Evolutionary conservation across 2,113 vertebrate genomes (phyloP), one percentile per base, ranked within the genome.

Genomic region (Pithys albifrons): DNA sequence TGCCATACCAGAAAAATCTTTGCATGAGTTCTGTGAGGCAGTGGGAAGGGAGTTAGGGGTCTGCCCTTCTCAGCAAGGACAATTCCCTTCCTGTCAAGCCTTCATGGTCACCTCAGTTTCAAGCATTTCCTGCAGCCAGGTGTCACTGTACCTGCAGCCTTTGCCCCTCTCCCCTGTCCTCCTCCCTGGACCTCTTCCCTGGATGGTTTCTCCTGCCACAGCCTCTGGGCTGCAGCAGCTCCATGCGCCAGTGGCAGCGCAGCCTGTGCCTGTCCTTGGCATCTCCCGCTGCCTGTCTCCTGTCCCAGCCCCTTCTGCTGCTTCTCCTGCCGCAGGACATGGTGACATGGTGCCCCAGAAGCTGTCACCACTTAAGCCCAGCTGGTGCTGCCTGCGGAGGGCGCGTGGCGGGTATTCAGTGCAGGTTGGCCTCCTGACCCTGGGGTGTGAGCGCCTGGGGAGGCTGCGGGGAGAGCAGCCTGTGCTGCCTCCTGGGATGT

Each of bases 401-500:
- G 67, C 41, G 2, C 9, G 39, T 51, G 73, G 69, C 18, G 0
- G 71, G 3, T 25, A 33, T 25, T 81, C 25, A 29, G 45, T 67
- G 77, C 91, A 48, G 48, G 91, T 91, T 91, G 81, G 80, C 95
- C 96, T 93, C 71, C 76, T 95, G 93, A 92, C 90, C 93, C 91
- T 2, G 9, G 48, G 67, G 79, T 79, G 77, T 90, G 91, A 92
- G 55, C 1, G 33, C 78, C 43, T 39, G 91, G 54, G 65, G 79
- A 31, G 37, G 51, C 43, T 28, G 23, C 2, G 4, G 35, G n/a
- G 49, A 41, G 14, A 2, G 37, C 39, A 52, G 59, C 51, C 22
- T 24, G 57, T 52, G 70, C 59, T 35, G 28, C 31, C 46, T 67
- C 14, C 2, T 0, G 70, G 29, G 5, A 20, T 27, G 49, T 2